Percentiles rank a stretch among this genome's conserved stretches.
phyloP scores from a whole-genome alignment of 1,140 invertebrate genomes.

The Anagrus nilaparvatae region DNA sequence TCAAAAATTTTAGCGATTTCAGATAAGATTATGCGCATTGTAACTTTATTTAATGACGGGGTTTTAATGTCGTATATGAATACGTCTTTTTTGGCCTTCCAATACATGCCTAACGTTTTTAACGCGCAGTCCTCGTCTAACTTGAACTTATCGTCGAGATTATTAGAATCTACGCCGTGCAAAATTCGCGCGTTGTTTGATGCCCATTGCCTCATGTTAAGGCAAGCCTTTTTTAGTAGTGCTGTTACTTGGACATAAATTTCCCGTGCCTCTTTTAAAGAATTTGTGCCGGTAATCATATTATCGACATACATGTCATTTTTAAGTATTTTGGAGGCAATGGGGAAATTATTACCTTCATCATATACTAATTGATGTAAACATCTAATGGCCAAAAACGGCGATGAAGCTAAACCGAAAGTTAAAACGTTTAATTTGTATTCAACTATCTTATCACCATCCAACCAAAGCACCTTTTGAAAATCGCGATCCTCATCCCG shows the following conservation, averaged over 20 bases:
- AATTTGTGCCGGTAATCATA: conserved; percentile 28
- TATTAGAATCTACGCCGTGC: not conserved
- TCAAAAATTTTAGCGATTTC: conserved; percentile 12
- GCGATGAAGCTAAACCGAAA: conserved; percentile 17
- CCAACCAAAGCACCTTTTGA: conserved; percentile 1
- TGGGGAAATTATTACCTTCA: conserved; percentile 18
- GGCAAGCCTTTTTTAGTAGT: conserved; percentile 19
- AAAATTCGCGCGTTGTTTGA: conserved; percentile 14
- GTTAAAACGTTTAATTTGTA: conserved; percentile 19
- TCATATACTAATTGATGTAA: not conserved
- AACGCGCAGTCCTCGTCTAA: not conserved
- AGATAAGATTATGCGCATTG: conserved; percentile 5
- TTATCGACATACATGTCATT: conserved; percentile 38
- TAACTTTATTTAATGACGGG: not conserved
- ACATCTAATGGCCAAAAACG: conserved; percentile 10
- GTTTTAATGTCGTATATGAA: not conserved
- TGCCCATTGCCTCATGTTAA: conserved; percentile 25
- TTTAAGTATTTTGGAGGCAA: conserved; percentile 17
- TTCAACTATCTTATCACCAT: not conserved
- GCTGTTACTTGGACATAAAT: conserved; percentile 18
- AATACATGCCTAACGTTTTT: conserved; percentile 10
- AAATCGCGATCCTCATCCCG: conserved; percentile 5
- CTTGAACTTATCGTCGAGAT: not conserved
- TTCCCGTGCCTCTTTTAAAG: conserved; percentile 20
- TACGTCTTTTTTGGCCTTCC: not conserved